phyloP scores from a whole-genome alignment of 2,113 vertebrate species.

The cattle (Bos taurus) region ARS-UCD2.0 NC_037335.1:31660501-31661000 shows the following conservation, averaged over 20 bases:
- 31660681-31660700: background rate
- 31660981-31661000: background rate
- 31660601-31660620: background rate
- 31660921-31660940: background rate
- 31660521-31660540: background rate
- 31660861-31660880: background rate
- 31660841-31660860: background rate
- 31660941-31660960: background rate
- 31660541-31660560: background rate
- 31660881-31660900: background rate
- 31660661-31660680: background rate
- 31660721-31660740: background rate
- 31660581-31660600: background rate
- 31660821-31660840: background rate
- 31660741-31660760: background rate
- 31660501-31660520: background rate
- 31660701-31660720: background rate
- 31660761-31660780: background rate
- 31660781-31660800: background rate
- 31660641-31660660: background rate
- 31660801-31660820: background rate
- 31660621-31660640: background rate
- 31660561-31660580: background rate
- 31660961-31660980: background rate
- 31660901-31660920: background rate